A percentile compares a stretch with the other conserved stretches of the same genome.
phyloP scores from a whole-genome alignment of 2,113 vertebrate species.

The Donacobius atricapilla region DNA sequence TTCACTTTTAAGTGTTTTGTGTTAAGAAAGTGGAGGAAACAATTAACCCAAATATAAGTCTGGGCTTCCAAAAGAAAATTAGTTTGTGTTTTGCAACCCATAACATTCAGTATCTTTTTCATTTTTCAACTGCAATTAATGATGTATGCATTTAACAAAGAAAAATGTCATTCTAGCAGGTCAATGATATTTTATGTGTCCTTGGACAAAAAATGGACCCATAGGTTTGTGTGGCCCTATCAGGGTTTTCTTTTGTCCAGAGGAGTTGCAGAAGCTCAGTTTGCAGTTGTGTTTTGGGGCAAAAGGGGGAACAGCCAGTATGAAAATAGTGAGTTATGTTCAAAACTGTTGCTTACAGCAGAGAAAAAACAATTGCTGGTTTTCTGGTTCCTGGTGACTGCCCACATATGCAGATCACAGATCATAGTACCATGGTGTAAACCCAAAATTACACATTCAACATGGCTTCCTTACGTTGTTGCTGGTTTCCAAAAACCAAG shows the following conservation, averaged over 20 bases:
- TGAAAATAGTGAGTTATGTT: conserved; percentile 61
- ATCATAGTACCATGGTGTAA: not conserved
- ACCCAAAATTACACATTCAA: conserved; percentile 21
- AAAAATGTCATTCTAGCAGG: not conserved
- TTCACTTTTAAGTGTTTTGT: not conserved
- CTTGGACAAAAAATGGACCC: not conserved
- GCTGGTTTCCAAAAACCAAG: not conserved
- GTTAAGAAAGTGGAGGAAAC: not conserved
- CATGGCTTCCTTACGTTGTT: not conserved
- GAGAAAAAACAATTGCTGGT: conserved; percentile 66
- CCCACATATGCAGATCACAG: conserved; percentile 3
- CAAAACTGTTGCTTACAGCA: conserved; percentile 67
- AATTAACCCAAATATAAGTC: not conserved
- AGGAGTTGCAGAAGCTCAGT: conserved; percentile 39
- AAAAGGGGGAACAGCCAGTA: conserved; percentile 11
- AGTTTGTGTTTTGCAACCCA: not conserved
- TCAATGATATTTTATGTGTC: not conserved
- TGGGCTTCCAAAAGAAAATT: not conserved
- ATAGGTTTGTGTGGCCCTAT: not conserved
- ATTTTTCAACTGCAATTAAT: not conserved
- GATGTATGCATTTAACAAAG: not conserved
- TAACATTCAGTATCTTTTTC: not conserved
- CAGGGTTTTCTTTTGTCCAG: conserved; percentile 35
- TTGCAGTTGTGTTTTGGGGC: conserved; percentile 32
- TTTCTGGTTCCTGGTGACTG: conserved; percentile 40